These are phyloP conservation scores for Folsomia candida DNA, from an alignment of 2,888 invertebrate species.

Conservation along the genomic window DNA sequence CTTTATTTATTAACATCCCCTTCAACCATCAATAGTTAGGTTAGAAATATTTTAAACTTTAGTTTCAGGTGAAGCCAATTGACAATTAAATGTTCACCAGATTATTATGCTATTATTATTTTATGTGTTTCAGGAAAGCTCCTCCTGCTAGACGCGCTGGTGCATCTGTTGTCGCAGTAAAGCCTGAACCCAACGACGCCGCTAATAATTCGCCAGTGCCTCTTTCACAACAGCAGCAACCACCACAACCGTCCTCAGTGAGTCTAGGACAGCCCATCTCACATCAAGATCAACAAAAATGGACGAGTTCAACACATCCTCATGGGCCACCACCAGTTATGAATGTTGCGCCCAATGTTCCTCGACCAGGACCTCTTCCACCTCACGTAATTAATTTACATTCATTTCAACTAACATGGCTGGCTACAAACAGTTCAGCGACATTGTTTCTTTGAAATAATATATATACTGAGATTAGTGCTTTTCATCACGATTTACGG, in stretches of 20 bases:
- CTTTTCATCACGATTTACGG: no score
- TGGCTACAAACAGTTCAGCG: no score
- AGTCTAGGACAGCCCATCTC: constrained; percentile 34
- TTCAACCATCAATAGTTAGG: no score
- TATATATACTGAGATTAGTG: no score
- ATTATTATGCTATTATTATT: no score
- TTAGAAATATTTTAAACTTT: no score
- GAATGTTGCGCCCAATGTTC: constrained; percentile 39
- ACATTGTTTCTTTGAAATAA: no score
- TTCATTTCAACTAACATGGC: no score
- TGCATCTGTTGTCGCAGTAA: constrained; percentile 38
- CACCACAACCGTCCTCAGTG: constrained; percentile 17
- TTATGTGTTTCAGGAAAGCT: no score
- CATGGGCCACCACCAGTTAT: constrained; percentile 38
- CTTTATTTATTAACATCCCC: no score
- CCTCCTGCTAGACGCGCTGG: constrained; percentile 91
- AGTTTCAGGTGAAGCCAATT: no score
- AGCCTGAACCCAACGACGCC: constrained; percentile 41
- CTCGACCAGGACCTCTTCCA: constrained; percentile 38
- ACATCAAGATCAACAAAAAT: constrained; percentile 39
- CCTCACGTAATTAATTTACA: constrained; percentile 32
- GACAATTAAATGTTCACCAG: no score
- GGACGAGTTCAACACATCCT: constrained; percentile 43
- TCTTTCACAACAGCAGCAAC: constrained; percentile 21
- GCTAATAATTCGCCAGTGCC: constrained; percentile 36